Percentiles rank a stretch among this genome's conserved stretches.
Evolutionary conservation across 35 echinoderm and acorn worm genomes (phyloP).

Genomic region (Lytechinus pictus): DNA sequence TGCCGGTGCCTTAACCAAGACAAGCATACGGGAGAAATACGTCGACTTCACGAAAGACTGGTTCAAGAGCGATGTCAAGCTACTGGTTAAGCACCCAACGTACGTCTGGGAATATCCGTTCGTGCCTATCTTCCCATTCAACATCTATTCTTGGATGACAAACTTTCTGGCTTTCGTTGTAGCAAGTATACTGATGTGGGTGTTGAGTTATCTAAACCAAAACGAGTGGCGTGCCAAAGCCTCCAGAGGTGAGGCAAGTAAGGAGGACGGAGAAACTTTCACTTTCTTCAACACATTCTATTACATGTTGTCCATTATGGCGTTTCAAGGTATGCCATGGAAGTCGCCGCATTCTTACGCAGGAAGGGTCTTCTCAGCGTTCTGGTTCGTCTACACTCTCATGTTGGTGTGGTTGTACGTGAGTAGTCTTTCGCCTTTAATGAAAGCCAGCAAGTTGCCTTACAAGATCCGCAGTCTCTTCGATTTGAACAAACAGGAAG

Average conservation of each 20-base stretch:
- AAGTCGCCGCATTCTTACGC: conserved; percentile 61
- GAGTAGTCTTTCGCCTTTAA: conserved; percentile 66
- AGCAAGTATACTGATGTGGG: conserved; percentile 53
- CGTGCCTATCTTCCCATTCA: conserved; percentile 69
- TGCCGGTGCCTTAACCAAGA: conserved; percentile 73
- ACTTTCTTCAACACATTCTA: conserved; percentile 62
- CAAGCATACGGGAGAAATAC: conserved; percentile 60
- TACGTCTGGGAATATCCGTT: conserved; percentile 76
- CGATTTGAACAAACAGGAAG: conserved; percentile 68
- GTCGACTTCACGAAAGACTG: conserved; percentile 76
- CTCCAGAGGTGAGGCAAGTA: conserved; percentile 52
- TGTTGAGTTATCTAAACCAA: conserved; percentile 62
- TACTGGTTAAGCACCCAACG: conserved; percentile 74
- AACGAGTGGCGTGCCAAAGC: conserved; percentile 67
- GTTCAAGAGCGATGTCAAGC: conserved; percentile 57
- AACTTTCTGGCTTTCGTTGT: conserved; percentile 69
- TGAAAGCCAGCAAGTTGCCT: conserved; percentile 70
- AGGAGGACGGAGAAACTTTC: conserved; percentile 68
- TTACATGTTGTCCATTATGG: conserved; percentile 48
- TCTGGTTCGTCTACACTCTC: conserved; percentile 83
- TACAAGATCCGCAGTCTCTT: conserved; percentile 49
- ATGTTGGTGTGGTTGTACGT: conserved; percentile 74
- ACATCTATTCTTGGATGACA: conserved; percentile 73
- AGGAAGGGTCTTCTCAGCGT: conserved; percentile 60
- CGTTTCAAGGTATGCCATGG: conserved; percentile 72